Evolutionary conservation across 2,113 vertebrate genomes (phyloP), one percentile per base, ranked within the genome.

Genomic region (Heterotilapia buettikoferi): DNA sequence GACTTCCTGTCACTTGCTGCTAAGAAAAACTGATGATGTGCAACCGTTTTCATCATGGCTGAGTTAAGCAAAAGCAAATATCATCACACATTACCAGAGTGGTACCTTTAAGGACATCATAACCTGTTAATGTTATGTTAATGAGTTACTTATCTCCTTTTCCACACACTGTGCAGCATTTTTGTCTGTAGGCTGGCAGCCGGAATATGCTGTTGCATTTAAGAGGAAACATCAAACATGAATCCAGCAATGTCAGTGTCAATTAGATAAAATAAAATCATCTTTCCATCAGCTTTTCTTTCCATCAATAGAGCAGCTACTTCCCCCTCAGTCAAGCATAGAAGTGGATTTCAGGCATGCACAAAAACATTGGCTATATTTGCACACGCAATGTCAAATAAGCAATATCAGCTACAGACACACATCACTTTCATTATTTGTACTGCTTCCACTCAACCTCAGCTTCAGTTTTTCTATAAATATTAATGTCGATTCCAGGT

Each of bases 351-450:
- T 83, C 31, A 33, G 12, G 29, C 31, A 14, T 47, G 36, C 19
- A 71, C 24, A 16, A 57, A 86, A 47, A 57, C 82, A 11, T 14
- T 63, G 16, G 7, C 50, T 79, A 47, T 16, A 66, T 36, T 43
- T 40, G n/a, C 26, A 53, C 31, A 52, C 56, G 36, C 45, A 85
- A 16, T 80, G 36, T 63, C 38, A 78, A 57, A 68, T 71, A 73
- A 43, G 57, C 45, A 80, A 88, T 43, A 66, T 61, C 82, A 86
- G 52, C 66, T 83, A 83, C 59, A 84, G 59, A 84, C 73, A 78
- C 81, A 40, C 86, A 45, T 73, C 36, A 26, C 9, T 88, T 90
- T 86, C 59, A 94, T 93, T 89, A 91, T 94, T 92, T 59, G 90
- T 85, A 40, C 24, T 36, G 43, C 61, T 78, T 87, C 84, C 79